Evolutionary conservation across 1,140 invertebrate genomes (phyloP).

Genomic region (Aphelenchoides avenae): DNA sequence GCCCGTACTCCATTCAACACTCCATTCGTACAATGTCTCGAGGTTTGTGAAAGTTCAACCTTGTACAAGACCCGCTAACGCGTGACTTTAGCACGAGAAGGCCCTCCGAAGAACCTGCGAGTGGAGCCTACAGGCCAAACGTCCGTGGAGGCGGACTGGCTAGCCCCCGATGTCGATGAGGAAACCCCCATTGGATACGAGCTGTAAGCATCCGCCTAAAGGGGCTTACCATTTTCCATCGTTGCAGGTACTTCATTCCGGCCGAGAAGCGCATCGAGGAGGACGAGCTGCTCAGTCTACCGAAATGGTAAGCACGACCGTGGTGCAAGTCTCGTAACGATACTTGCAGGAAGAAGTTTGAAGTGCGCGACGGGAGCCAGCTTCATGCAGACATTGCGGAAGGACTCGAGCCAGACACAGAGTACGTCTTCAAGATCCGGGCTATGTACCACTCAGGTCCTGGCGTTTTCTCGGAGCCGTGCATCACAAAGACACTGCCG

Average conservation of each 20-base stretch:
- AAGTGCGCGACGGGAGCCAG: constrained; percentile 33
- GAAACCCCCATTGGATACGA: constrained; percentile 52
- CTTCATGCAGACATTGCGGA: constrained; percentile 42
- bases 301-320: constrained; percentile 50
- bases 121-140: constrained; percentile 55
- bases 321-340: constrained; percentile 1
- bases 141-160: constrained; percentile 50
- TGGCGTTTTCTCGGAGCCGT: constrained; percentile 58
- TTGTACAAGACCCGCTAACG: background rate
- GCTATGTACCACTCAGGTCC: constrained; percentile 55
- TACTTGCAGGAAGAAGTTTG: constrained; percentile 43
- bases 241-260: constrained; percentile 43
- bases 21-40: constrained; percentile 54
- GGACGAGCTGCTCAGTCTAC: constrained; percentile 49
- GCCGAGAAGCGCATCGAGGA: constrained; percentile 56
- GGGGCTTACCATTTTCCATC: background rate
- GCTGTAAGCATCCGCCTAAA: constrained; percentile 14
- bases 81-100: constrained; percentile 44
- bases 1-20: constrained; percentile 56
- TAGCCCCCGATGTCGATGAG: constrained; percentile 43
- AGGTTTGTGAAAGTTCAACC: constrained; percentile 29
- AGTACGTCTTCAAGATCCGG: constrained; percentile 59
- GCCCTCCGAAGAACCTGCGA: constrained; percentile 47
- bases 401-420: constrained; percentile 52
- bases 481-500: constrained; percentile 58